Evolutionary conservation across 2,888 invertebrate species (phyloP), one percentile per base, ranked within the genome.

Genomic region (Hemistola chrysoprasaria): DNA sequence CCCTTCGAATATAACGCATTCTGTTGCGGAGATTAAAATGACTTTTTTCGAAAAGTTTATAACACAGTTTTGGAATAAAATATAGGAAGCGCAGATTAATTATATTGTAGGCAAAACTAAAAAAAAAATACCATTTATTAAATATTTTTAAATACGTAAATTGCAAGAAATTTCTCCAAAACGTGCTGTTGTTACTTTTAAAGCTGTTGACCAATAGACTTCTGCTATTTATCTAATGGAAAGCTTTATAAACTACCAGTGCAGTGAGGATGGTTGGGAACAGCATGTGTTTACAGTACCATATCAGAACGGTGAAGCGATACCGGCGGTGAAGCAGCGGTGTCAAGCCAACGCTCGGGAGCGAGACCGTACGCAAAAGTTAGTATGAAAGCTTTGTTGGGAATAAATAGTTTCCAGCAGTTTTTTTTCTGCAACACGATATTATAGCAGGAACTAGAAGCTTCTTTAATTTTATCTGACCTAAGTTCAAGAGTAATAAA

Each of bases 261-360:
- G 74, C 35, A 58, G 51, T 25, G 81, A 77, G 40, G 77, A 78
- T 23, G 67, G 53, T 40, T 87, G 86, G 86, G 79, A 78, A 28
- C 74, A 75, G 20, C 69, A 65, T 30, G 52, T 78, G 33, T 73
- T 69, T 30, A 58, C 79, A 1, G 59, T 68, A 36, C 54, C 73
- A 2, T 76, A 62, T 45, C 78, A 65, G 54, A 78, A 61, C 56
- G 60, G 45, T 47, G 75, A 76, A 53, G 56, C 68, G 8, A 69
- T 76, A 34, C 81, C 85, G 56, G 85, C 40, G 56, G 86, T 51
- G 7, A 92, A 91, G 62, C 94, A 94, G 64, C 85, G 95, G 50
- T 93, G 92, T 65, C 95, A 95, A 63, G 95, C 95, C 0, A 96
- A 95, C 68, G 95, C 95, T 1, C 90, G 95, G 8, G 95, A 96